Evolutionary conservation across 2,113 vertebrate species (phyloP).

Genomic region (Heterotilapia buettikoferi): DNA sequence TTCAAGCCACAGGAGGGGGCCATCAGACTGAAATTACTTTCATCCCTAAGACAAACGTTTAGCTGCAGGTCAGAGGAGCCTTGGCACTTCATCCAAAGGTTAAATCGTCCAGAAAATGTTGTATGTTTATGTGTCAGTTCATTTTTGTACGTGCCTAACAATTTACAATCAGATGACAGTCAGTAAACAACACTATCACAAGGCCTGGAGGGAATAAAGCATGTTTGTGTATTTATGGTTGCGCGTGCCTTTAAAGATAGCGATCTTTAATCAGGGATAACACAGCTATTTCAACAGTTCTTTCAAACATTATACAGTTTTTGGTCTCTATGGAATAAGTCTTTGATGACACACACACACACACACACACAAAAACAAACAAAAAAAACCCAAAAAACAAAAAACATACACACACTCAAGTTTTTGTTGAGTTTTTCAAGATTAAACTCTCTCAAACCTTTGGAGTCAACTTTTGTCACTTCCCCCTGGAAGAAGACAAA

Average conservation of each 20-base stretch:
- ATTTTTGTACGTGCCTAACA: background rate
- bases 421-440: background rate
- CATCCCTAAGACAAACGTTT: background rate
- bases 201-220: background rate
- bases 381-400: background rate
- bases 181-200: conserved; percentile 24
- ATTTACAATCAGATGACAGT: background rate
- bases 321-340: conserved; percentile 14
- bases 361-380: background rate
- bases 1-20: conserved; percentile 23
- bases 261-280: conserved; percentile 30
- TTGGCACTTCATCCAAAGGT: background rate
- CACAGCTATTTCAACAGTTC: conserved; percentile 16
- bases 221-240: background rate
- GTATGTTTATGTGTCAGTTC: background rate
- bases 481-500: conserved; percentile 19
- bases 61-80: background rate
- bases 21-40: background rate
- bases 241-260: background rate
- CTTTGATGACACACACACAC: background rate
- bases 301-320: conserved; percentile 45
- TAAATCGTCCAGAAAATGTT: conserved; percentile 38
- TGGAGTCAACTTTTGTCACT: conserved; percentile 26
- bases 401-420: background rate
- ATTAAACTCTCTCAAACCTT: conserved; percentile 7